Conservation (phyloP, 2,888 invertebrate species). For the Ophioninae sp. region DNA sequence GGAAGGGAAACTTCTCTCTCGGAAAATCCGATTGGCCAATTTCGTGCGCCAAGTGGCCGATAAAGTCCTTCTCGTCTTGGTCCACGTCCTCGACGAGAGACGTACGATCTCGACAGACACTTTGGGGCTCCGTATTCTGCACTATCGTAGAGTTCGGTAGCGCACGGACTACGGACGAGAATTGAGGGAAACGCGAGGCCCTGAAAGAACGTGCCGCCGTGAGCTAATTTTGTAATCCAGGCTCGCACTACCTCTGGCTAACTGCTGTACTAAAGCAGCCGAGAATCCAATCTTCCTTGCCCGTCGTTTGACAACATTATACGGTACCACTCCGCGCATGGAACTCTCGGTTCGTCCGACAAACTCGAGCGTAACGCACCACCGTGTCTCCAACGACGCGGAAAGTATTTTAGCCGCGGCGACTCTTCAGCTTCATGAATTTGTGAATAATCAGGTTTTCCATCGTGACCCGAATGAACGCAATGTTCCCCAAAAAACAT, state of each 20-base stretch:
- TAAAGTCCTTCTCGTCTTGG: constrained; percentile 72
- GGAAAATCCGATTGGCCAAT: constrained; percentile 71
- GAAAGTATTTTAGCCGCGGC: constrained; percentile 33
- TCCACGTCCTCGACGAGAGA: constrained; percentile 68
- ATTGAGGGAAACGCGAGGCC: constrained; percentile 68
- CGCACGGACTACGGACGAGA: constrained; percentile 61
- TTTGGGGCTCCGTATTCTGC: constrained; percentile 66
- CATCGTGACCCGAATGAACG: constrained; percentile 27
- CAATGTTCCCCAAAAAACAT: constrained; percentile 13
- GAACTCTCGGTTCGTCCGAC: constrained; percentile 53
- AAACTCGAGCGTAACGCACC: constrained; percentile 52
- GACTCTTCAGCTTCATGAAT: constrained; percentile 32
- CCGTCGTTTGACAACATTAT: constrained; percentile 57
- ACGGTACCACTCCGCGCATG: constrained; percentile 34
- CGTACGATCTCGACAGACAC: constrained; percentile 68
- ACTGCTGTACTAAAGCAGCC: constrained; percentile 77
- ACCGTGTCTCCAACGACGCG: constrained; percentile 38
- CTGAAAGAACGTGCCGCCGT: constrained; percentile 59
- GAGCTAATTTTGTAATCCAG: constrained; percentile 78
- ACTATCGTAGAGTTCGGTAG: constrained; percentile 64
- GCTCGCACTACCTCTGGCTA: constrained; percentile 74
- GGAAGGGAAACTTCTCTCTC: constrained; percentile 45
- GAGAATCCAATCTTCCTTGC: constrained; percentile 76
- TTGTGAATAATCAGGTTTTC: constrained; percentile 40
- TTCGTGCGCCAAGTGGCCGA: constrained; percentile 71